Percentiles rank a stretch among this genome's conserved stretches.
phyloP scores from a whole-genome alignment of 2,797 vertebrate species.

The Phylloscopus collybita region DNA sequence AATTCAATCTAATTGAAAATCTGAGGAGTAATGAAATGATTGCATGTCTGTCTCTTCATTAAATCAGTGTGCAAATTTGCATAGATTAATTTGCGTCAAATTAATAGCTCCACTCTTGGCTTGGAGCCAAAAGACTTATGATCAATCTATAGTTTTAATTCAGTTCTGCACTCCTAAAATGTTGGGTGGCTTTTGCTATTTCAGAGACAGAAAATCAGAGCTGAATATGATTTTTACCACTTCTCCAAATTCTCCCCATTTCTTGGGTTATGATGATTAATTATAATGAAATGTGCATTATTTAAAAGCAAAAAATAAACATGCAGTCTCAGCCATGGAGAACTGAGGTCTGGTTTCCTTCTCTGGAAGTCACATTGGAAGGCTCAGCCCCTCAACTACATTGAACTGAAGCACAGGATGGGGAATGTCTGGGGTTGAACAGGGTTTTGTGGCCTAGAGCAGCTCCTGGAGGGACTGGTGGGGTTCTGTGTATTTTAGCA shows the following conservation, averaged over 20 bases:
- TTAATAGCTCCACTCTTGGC: constrained; percentile 56
- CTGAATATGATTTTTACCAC: background rate
- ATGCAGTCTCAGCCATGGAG: background rate
- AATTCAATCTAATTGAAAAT: constrained; percentile 72
- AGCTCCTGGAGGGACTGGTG: background rate
- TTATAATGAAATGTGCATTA: background rate
- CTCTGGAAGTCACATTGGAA: background rate
- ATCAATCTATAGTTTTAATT: constrained; percentile 63
- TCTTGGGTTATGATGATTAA: background rate
- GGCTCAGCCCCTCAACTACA: background rate
- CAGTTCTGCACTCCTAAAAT: background rate
- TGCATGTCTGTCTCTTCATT: constrained; percentile 65
- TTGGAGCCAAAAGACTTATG: constrained; percentile 42
- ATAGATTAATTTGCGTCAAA: constrained; percentile 68
- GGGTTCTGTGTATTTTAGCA: background rate
- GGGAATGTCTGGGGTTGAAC: background rate
- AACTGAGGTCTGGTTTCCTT: background rate
- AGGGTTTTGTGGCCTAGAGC: background rate
- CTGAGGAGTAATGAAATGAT: constrained; percentile 69
- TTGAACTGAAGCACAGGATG: background rate
- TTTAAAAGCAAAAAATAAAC: background rate
- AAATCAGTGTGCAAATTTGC: constrained; percentile 69
- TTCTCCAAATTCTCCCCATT: background rate
- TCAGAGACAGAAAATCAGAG: constrained; percentile 3
- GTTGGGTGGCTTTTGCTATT: background rate